Base-by-base conservation (phyloP, 2,888 invertebrate genomes). In the Xestia ashworthii region DNA sequence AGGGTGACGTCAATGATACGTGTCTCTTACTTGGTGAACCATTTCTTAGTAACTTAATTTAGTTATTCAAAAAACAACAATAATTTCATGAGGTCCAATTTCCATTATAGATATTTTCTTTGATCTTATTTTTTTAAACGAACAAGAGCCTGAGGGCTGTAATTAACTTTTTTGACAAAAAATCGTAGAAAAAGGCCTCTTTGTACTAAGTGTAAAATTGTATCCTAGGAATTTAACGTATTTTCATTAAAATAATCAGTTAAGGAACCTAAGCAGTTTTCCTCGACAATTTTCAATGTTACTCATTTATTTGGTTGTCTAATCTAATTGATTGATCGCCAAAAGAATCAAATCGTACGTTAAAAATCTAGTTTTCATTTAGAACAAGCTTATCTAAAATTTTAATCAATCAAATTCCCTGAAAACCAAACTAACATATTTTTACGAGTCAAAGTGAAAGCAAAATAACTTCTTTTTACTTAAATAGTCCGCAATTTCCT, bases 401-500 rank as follows among this genome's bases (percentile, higher is more conserved):
- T 16, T 58, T 6, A 71, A 55, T 64, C 11, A 6, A 72, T 58
- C 32, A 11, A 5, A 32, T 48, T 55, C 32, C 9, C 3, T 58
- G 14, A 68, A 22, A 25, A 58, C 11, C 2, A n/a, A 64, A 73
- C 3, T 14, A 11, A 73, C 14, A 14, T 22, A 38, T 25, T 50
- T 25, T 38, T n/a, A 60, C 38, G 16, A 62, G 11, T 32, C 14
- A 65, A 38, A 50, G 3, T 50, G 11, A 70, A 67, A 70, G 12
- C 38, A 62, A 82, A 58, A 1, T 25, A 64, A 73, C 44, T 66
- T 66, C 6, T 64, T 62, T 19, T 1, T 65, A 66, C 32, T 64
- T n/a, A 3, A 25, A 70, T 80, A 76, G 79, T 53, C n/a, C 38
- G 60, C 67, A 74, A 82, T 78, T 73, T 46, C 60, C 48, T 64